These are phyloP conservation scores for Agrypnia vestita DNA, from an alignment of 1,140 invertebrate genomes.

Conservation along the genomic window DNA sequence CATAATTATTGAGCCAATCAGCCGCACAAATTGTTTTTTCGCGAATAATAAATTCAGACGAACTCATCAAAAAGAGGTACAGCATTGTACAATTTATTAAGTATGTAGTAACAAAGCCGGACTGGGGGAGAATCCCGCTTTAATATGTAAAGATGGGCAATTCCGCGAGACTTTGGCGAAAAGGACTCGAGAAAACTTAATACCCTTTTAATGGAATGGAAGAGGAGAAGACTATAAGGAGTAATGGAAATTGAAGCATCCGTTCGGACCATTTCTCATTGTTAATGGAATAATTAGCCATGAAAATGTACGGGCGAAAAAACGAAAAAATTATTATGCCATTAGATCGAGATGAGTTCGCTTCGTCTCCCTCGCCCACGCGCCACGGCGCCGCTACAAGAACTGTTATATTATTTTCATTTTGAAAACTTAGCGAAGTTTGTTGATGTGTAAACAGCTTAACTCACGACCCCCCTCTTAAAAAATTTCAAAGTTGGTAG, in stretches of 20 bases:
- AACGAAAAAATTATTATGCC: slow-evolving; percentile 51
- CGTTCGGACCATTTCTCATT: slow-evolving; percentile 58
- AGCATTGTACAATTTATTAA: neutral
- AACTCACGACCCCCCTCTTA: too few species aligned
- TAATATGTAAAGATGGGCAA: slow-evolving; percentile 38
- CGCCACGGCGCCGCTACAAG: neutral
- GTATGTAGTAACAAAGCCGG: neutral
- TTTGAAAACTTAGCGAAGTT: too few species aligned
- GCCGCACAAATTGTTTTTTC: too few species aligned
- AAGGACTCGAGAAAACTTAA: slow-evolving; percentile 15
- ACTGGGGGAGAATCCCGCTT: neutral
- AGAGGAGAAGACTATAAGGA: slow-evolving; percentile 18
- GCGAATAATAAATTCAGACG: too few species aligned
- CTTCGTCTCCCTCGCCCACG: neutral
- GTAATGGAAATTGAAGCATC: slow-evolving; percentile 51
- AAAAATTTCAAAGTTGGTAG: too few species aligned
- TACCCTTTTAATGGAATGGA: slow-evolving; percentile 19
- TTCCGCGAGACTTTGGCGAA: slow-evolving; percentile 26
- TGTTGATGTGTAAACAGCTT: too few species aligned
- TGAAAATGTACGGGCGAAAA: slow-evolving; percentile 44
- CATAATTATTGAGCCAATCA: too few species aligned
- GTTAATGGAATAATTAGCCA: slow-evolving; percentile 62
- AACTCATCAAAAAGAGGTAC: neutral
- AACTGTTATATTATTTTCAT: neutral
- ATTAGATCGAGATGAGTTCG: slow-evolving; percentile 46